Base-by-base conservation (phyloP, 2,113 vertebrate species). In the Copsychus sechellarum region DNA sequence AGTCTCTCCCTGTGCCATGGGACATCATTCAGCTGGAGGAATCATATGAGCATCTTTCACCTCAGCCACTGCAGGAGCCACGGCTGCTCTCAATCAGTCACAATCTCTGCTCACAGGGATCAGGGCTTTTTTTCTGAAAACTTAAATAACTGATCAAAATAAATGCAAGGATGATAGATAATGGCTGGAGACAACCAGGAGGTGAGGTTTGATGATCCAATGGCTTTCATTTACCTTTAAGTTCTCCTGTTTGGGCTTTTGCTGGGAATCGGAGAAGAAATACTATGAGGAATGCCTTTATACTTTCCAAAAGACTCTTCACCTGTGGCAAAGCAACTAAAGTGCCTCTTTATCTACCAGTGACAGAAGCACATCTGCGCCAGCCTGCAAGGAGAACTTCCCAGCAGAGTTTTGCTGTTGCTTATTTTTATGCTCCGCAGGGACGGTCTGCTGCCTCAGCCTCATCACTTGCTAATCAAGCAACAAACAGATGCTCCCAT, bases 381-480 rank as follows among this genome's bases (percentile, higher is more conserved):
- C 79, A 88, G 67, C 80, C 72, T 94, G 81, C 80, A 80, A 95
- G 83, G 42, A 93, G 92, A 93, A 78, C 82, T 66, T 83, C 93
- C 79, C 36, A 7, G 48, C 66, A 95, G 88, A 90, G 72, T 83
- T 92, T 96, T 94, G 79, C 90, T 93, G 94, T 93, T 95, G 94
- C 87, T 96, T 96, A 91, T 95, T 95, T 96, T 96, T 92, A 87
- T 94, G 71, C 93, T 95, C 77, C 0, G 0, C 94, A 91, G 95
- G 88, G 91, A 96, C 51, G 80, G 73, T 64, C 78, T 95, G 90
- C 86, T 95, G 87, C 89, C 80, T 95, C 88, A 97, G 92, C 87
- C 92, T 96, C 94, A 95, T 96, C 92, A 71, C 88, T 96, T 96
- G 93, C 90, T 97, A 96, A 96, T 95, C 78, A 89, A 95, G 90